These are phyloP conservation scores for Hypsibius dujardini DNA, from an alignment of 1,140 invertebrate genomes.

Conservation along the genomic window DNA sequence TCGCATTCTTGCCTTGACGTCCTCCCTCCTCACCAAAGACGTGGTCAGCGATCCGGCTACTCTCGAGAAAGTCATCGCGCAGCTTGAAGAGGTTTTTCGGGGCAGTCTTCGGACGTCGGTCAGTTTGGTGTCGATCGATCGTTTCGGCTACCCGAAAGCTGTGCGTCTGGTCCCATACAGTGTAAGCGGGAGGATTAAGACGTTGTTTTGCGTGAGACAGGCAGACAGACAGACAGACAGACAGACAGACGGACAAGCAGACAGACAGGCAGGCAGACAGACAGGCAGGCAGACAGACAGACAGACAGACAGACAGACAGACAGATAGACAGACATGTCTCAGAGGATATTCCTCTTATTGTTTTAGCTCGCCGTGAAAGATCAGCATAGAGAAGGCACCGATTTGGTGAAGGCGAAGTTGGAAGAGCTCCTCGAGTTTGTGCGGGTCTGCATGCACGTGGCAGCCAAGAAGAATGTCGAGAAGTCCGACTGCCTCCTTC, in stretches of 20 bases:
- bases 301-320: too few relatives aligned
- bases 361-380: background rate
- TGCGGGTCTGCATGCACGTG: background rate
- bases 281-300: too few relatives aligned
- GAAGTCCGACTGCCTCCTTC: background rate
- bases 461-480: background rate
- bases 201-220: too few relatives aligned
- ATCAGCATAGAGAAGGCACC: background rate
- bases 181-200: background rate
- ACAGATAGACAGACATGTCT: too few relatives aligned
- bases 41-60: background rate
- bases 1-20: background rate
- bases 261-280: too few relatives aligned
- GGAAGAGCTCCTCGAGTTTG: background rate
- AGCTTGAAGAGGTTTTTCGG: background rate
- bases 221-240: too few relatives aligned
- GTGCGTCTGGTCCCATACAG: background rate
- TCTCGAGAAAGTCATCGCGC: background rate
- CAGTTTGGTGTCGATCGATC: slow-evolving; percentile 4
- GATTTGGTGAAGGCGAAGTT: background rate
- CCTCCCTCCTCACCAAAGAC: background rate
- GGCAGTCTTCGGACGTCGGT: background rate
- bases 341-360: too few relatives aligned
- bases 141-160: background rate
- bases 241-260: too few relatives aligned